These are phyloP conservation scores for Cyanoramphus novaezelandiae DNA, from an alignment of 2,113 vertebrate genomes.

Conservation along the genomic window DNA sequence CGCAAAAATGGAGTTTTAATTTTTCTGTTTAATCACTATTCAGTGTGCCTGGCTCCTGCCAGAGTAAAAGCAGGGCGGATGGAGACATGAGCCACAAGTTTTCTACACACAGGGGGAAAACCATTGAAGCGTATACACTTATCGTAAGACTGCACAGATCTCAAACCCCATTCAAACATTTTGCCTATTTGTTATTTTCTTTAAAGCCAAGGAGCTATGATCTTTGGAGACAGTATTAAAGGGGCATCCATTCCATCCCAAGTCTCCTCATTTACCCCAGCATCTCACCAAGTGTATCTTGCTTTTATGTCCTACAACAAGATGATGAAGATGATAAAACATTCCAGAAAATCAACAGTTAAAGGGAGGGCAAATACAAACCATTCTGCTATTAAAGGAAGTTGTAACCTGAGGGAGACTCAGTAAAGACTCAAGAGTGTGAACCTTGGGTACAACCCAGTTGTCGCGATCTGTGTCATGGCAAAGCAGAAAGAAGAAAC, in stretches of 20 bases:
- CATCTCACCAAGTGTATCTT: background rate
- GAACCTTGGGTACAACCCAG: background rate
- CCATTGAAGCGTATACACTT: background rate
- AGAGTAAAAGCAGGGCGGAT: background rate
- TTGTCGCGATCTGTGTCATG: background rate
- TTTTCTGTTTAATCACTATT: slow-evolving; percentile 71
- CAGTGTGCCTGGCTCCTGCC: slow-evolving; percentile 48
- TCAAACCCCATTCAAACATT: background rate
- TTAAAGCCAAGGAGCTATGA: background rate
- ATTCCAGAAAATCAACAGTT: background rate
- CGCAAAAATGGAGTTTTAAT: slow-evolving; percentile 71
- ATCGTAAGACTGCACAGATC: background rate
- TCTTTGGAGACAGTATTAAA: background rate
- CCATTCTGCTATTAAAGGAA: background rate
- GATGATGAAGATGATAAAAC: background rate
- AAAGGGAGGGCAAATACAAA: background rate
- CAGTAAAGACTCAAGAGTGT: background rate
- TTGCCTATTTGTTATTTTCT: background rate
- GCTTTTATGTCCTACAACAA: background rate
- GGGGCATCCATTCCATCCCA: background rate
- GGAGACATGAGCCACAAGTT: slow-evolving; percentile 21
- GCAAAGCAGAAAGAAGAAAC: background rate
- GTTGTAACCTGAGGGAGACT: background rate
- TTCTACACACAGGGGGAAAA: background rate
- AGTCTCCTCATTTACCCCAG: background rate